A percentile compares a stretch with the other conserved stretches of the same genome.
These are phyloP conservation scores for Macrotus californicus DNA, from an alignment of 2,113 vertebrate genomes.

Conservation along the genomic window DNA sequence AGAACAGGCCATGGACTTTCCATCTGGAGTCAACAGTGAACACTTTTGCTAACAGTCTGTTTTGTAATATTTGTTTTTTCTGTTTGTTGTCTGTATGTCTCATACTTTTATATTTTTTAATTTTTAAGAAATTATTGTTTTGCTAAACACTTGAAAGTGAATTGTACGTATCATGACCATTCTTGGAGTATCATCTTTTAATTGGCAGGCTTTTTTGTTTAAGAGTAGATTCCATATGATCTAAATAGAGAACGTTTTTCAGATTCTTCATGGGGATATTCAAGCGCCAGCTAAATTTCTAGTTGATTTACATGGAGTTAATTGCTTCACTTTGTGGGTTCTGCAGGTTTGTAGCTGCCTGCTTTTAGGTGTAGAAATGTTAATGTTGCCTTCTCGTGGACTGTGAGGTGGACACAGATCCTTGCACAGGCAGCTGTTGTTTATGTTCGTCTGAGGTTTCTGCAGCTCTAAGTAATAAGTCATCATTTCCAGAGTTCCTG, in stretches of 20 bases:
- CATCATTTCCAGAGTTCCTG: neutral
- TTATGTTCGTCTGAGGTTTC: neutral
- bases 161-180: neutral
- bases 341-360: neutral
- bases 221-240: neutral
- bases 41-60: neutral
- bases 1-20: neutral
- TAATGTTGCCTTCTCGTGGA: neutral
- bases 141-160: neutral
- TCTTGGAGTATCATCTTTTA: neutral
- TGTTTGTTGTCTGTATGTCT: neutral
- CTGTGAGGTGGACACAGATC: neutral
- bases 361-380: neutral
- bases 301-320: neutral
- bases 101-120: neutral
- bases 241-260: neutral
- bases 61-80: neutral
- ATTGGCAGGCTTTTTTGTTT: neutral
- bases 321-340: neutral
- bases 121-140: neutral
- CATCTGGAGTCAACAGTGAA: neutral
- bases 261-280: neutral
- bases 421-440: neutral
- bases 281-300: neutral
- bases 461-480: neutral